Evolutionary conservation across 2,888 invertebrate species (phyloP), one percentile per base, ranked within the genome.

Genomic region (Clitarchus hookeri): DNA sequence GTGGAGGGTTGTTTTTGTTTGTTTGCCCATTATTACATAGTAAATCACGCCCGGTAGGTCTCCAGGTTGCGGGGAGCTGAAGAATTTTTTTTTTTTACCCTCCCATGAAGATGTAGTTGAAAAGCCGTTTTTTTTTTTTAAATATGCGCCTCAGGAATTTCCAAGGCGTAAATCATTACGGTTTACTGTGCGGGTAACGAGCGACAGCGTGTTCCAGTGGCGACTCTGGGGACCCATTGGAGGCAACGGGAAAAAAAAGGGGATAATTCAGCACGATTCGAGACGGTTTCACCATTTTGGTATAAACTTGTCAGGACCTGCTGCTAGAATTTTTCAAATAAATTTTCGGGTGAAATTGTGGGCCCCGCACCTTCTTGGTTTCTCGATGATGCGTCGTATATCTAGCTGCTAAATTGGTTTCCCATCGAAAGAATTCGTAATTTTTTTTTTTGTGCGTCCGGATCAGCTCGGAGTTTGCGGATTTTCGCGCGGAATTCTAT

Each of bases 21-120:
- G 65, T 65, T 65, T 65, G 65, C n/a, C 65, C n/a, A 65, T 65
- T 65, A 65, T 65, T 65, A 65, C 65, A 65, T n/a, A n/a, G 65
- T 65, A 65, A 65, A 65, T 65, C 65, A 65, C 65, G n/a, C n/a
- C 65, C 65, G n/a, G n/a, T 65, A n/a, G 23, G 65, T n/a, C 19
- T 65, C 0, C 65, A n/a, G 65, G 23, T 23, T 65, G n/a, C 1
- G 65, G 65, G 65, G 65, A 65, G 13, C 65, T 11, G 65, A 65
- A 65, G n/a, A 19, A 65, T 16, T 12, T 65, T 65, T 65, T 19
- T 19, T n/a, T n/a, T 3, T 4, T 12, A 23, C 16, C n/a, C 65
- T 19, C n/a, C 65, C 65, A 23, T 65, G 65, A 65, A 65, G 65
- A 65, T 23, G 65, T 65, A 65, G 65, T 65, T 65, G 65, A 65